A percentile compares a stretch with the other conserved stretches of the same genome.
Conservation (phyloP, 2,888 invertebrate species). For the Dicroscelio sp. region DNA sequence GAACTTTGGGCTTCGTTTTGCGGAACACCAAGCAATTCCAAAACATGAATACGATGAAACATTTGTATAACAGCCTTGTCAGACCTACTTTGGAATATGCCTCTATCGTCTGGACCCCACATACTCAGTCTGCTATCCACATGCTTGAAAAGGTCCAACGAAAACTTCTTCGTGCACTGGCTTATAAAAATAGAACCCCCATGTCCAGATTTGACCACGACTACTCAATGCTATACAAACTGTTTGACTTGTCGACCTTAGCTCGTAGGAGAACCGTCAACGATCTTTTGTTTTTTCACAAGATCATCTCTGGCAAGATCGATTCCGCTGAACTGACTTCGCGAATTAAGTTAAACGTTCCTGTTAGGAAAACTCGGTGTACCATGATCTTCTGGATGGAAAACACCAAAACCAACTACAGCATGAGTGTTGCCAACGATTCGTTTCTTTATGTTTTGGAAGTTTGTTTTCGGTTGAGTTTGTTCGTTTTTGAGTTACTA, state of each 20-base stretch:
- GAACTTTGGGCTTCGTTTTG: constrained; percentile 14
- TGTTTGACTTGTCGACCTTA: not conserved
- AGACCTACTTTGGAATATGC: constrained; percentile 35
- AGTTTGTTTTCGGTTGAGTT: too few species aligned
- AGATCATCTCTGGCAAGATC: not conserved
- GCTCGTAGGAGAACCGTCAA: not conserved
- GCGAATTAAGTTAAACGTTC: too few species aligned
- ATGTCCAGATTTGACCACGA: constrained; percentile 1
- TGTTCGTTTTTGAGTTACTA: too few species aligned
- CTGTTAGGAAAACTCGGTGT: too few species aligned
- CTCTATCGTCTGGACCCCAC: constrained; percentile 54
- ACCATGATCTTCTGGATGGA: too few species aligned
- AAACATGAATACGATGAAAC: not conserved
- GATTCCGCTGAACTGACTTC: not conserved
- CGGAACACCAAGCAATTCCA: not conserved
- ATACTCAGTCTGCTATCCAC: not conserved
- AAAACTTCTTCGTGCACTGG: not conserved
- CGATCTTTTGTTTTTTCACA: not conserved
- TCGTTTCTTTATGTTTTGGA: too few species aligned
- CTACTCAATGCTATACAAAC: not conserved
- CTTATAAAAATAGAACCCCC: not conserved
- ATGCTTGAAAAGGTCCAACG: not conserved
- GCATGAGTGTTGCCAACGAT: too few species aligned
- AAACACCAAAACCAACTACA: too few species aligned
- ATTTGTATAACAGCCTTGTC: not conserved